Evolutionary conservation across 2,888 invertebrate genomes (phyloP), one percentile per base, ranked within the genome.

Genomic region (Arge pagana): DNA sequence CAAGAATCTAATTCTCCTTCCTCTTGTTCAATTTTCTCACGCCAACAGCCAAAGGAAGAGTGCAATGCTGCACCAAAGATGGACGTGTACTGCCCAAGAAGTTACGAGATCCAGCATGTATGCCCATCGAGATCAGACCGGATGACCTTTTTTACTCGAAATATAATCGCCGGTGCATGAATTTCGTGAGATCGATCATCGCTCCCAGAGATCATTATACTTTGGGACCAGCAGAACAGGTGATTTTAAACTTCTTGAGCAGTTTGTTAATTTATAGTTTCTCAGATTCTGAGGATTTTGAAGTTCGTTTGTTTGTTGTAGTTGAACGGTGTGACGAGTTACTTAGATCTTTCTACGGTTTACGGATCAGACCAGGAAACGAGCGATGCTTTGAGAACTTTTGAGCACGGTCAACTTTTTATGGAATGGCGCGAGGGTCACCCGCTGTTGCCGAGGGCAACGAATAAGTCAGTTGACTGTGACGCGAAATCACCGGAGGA

Each of bases 131-230:
- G 10, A 80, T 86, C 5, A 79, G 84, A 0, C 74, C 77, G 0
- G 75, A 79, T 35, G 86, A 86, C 61, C 74, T 77, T 0, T 82
- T 83, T 63, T 83, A 82, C 63, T 63, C 74, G 6, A 48, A 73
- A n/a, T 67, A 79, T 48, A 79, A 79, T 0, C 74, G 82, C 52
- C 75, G 72, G 10, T 86, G 85, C 62, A 78, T 85, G 58, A 84
- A 84, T 67, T 83, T 84, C 56, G 82, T 85, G 1, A 76, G 85
- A 48, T 83, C 84, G 31, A 78, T 82, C 61, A 82, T 83, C 1
- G 79, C 81, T 0, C 80, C 82, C 0, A 72, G 80, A 49, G 79
- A 81, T 16, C 81, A 83, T 55, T 83, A 84, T 63, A 79, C 77
- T 42, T 70, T 84, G 30, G 83, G 83, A 0, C 77, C 81, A 56